A percentile compares a stretch with the other conserved stretches of the same genome.
These are phyloP conservation scores for Anoplolepis gracilipes DNA, from an alignment of 1,140 invertebrate species.

Conservation along the genomic window DNA sequence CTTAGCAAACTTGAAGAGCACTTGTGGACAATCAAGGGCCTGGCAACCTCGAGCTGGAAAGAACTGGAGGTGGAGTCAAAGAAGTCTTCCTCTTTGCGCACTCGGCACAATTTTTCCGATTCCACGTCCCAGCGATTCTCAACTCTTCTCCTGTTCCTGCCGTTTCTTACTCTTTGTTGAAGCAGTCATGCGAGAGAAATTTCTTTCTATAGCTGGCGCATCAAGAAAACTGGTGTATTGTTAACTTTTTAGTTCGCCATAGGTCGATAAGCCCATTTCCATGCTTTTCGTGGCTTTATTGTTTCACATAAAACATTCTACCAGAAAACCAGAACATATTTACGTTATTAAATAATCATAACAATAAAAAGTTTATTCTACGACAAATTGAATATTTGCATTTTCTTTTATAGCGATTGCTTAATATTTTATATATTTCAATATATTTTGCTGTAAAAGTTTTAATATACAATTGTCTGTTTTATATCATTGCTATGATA, in stretches of 20 bases:
- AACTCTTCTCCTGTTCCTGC: constrained; percentile 35
- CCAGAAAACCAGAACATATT: background rate
- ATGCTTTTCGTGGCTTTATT: background rate
- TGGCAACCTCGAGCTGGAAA: constrained; percentile 41
- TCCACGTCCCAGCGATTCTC: constrained; percentile 68
- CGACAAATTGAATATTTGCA: background rate
- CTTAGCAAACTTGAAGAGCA: constrained; percentile 31
- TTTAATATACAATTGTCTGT: background rate
- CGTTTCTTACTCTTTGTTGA: constrained; percentile 13
- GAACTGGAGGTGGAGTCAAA: constrained; percentile 39
- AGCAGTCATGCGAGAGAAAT: constrained; percentile 55
- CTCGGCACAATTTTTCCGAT: constrained; percentile 70
- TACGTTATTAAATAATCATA: background rate
- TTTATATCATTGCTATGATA: background rate
- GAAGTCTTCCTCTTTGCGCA: constrained; percentile 40
- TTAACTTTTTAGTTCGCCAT: constrained; percentile 46
- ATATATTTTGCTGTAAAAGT: background rate
- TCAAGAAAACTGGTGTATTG: constrained; percentile 45
- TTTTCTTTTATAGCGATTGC: background rate
- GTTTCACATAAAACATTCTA: background rate
- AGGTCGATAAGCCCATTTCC: constrained; percentile 55
- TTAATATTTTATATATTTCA: background rate
- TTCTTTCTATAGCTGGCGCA: constrained; percentile 41
- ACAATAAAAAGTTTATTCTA: background rate
- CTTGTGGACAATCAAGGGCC: constrained; percentile 55